Conservation (phyloP, 2,113 vertebrate genomes). For the Shinisaurus crocodilurus region DNA sequence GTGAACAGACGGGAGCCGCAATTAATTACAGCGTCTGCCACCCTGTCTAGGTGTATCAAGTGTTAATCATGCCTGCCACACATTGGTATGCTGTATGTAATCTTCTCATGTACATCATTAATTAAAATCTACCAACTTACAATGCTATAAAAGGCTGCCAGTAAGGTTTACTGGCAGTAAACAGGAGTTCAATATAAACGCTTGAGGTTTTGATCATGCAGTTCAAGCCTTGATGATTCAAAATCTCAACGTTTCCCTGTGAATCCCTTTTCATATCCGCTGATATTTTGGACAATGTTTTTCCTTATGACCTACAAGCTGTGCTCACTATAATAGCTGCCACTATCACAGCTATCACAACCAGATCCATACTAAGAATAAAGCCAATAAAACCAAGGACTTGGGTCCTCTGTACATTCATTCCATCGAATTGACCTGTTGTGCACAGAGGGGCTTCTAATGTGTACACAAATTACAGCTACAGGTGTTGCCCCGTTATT, state of each 20-base stretch:
- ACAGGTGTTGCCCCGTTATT: neutral
- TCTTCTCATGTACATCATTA: neutral
- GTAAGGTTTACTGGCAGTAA: conserved; percentile 4
- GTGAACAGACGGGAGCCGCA: conserved; percentile 30
- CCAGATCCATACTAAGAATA: neutral
- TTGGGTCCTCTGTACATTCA: neutral
- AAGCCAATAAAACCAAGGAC: neutral
- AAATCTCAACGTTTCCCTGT: neutral
- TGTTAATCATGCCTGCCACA: conserved; percentile 32
- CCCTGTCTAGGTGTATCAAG: conserved; percentile 20
- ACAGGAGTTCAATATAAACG: neutral
- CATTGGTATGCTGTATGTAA: neutral
- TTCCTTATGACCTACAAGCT: neutral
- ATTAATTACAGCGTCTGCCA: conserved; percentile 32
- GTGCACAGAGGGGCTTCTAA: neutral
- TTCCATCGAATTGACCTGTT: neutral
- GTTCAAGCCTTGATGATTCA: neutral
- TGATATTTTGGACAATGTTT: neutral
- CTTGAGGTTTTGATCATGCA: conserved; percentile 1
- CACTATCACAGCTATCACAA: neutral
- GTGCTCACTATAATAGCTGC: neutral
- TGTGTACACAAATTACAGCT: neutral
- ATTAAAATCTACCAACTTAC: conserved; percentile 28
- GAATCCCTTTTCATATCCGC: neutral
- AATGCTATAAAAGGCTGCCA: neutral